Percentiles rank a stretch among this genome's conserved stretches.
These are phyloP conservation scores for Stichopus chloronotus DNA, from an alignment of 35 echinoderm and acorn worm species.

Conservation along the genomic window DNA sequence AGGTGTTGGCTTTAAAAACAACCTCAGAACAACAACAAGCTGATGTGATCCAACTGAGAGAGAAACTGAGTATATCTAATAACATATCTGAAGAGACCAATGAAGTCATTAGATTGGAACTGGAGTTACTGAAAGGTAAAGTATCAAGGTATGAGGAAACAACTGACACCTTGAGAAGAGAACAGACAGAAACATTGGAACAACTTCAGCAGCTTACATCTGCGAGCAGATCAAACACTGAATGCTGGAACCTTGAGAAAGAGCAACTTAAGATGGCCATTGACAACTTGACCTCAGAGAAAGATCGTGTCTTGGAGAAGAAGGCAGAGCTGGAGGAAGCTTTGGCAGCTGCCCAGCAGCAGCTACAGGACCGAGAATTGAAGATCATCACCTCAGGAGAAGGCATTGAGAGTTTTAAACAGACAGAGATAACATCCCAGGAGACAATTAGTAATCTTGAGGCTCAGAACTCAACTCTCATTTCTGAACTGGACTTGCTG, in stretches of 20 bases:
- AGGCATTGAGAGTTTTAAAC: not conserved
- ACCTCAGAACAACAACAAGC: conserved; percentile 13
- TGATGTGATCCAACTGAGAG: conserved; percentile 12
- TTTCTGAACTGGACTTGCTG: not conserved
- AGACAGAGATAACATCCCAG: not conserved
- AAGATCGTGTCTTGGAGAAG: not conserved
- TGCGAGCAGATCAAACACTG: not conserved
- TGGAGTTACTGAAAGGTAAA: conserved; percentile 19
- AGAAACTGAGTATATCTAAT: conserved; percentile 28
- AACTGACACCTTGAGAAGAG: conserved; percentile 14
- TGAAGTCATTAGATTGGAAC: not conserved
- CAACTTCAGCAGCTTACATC: conserved; percentile 8
- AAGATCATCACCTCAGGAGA: conserved; percentile 1
- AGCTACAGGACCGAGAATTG: conserved; percentile 39
- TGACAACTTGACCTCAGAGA: conserved; percentile 36
- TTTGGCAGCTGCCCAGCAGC: conserved; percentile 11
- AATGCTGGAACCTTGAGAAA: conserved; percentile 36
- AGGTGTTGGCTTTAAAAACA: conserved; percentile 23
- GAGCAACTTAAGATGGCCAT: conserved; percentile 26
- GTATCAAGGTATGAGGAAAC: conserved; percentile 2
- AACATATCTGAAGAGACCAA: conserved; percentile 32
- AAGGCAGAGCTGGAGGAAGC: conserved; percentile 39
- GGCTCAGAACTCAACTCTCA: conserved; percentile 10
- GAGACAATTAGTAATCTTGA: conserved; percentile 22
- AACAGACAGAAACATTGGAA: not conserved